Evolutionary conservation across 2,888 invertebrate genomes (phyloP).

Genomic region (Gandaritis pyraliata): DNA sequence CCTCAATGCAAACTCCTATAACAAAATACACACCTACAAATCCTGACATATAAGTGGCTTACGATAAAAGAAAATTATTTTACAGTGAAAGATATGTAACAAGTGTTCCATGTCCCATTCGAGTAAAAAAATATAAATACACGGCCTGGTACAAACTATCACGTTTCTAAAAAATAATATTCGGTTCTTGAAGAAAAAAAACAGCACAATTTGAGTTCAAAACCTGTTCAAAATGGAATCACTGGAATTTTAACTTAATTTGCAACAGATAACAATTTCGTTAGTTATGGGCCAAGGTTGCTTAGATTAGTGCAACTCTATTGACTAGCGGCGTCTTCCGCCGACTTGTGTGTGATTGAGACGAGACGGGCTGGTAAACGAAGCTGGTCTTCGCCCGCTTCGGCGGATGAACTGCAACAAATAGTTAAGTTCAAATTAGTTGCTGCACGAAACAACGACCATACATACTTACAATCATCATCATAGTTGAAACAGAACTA

Average conservation of each 20-base stretch:
- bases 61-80: constrained; percentile 51
- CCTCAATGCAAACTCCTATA: constrained; percentile 25
- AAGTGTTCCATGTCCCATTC: constrained; percentile 69
- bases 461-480: no score
- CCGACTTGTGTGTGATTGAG: constrained; percentile 81
- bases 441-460: background rate
- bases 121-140: constrained; percentile 63
- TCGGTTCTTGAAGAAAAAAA: constrained; percentile 46
- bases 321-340: constrained; percentile 87
- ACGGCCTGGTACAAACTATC: constrained; percentile 68
- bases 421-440: constrained; percentile 1
- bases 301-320: constrained; percentile 73
- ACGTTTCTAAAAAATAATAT: constrained; percentile 42
- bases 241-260: constrained; percentile 51
- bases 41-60: constrained; percentile 30
- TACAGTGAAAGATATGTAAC: constrained; percentile 81
- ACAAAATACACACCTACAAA: constrained; percentile 21
- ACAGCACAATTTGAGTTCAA: constrained; percentile 56
- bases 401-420: constrained; percentile 70
- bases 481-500: no score
- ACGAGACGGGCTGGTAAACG: constrained; percentile 72
- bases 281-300: constrained; percentile 42
- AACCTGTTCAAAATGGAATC: constrained; percentile 55
- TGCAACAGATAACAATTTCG: constrained; percentile 60
- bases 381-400: constrained; percentile 77